Conservation (phyloP, 2,113 vertebrate species). For the Rhea pennata region DNA sequence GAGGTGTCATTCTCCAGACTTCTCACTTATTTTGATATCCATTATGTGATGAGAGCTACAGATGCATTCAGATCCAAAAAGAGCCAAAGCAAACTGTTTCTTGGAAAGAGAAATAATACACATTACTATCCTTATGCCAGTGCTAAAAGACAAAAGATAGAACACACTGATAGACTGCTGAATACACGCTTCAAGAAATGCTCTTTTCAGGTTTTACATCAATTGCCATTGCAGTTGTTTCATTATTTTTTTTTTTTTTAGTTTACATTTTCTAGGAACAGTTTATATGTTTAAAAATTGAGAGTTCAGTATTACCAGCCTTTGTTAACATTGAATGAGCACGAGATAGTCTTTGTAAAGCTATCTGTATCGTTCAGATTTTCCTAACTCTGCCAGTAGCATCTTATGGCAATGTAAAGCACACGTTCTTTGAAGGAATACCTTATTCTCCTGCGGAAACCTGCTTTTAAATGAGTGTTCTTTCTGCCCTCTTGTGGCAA, state of each 20-base stretch:
- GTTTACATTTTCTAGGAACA: background rate
- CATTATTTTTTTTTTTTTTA: background rate
- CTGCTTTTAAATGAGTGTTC: background rate
- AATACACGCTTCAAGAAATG: background rate
- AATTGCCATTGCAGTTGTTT: background rate
- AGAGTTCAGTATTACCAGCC: background rate
- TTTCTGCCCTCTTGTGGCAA: conserved; percentile 74
- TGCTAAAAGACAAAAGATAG: background rate
- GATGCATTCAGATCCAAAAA: background rate
- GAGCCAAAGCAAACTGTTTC: background rate
- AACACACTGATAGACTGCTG: background rate
- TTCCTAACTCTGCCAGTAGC: background rate
- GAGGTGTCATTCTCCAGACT: background rate
- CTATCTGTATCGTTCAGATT: background rate
- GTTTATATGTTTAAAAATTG: background rate
- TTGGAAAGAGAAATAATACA: background rate
- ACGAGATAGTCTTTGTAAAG: background rate
- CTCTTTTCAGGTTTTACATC: background rate
- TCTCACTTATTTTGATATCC: background rate
- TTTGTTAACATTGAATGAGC: background rate
- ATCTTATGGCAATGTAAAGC: background rate
- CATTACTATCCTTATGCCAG: background rate
- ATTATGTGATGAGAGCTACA: background rate
- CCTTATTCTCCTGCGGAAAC: background rate
- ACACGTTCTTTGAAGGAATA: accelerated